Evolutionary conservation across 2,797 vertebrate species (phyloP).

Genomic region (Tragelaphus oryx): DNA sequence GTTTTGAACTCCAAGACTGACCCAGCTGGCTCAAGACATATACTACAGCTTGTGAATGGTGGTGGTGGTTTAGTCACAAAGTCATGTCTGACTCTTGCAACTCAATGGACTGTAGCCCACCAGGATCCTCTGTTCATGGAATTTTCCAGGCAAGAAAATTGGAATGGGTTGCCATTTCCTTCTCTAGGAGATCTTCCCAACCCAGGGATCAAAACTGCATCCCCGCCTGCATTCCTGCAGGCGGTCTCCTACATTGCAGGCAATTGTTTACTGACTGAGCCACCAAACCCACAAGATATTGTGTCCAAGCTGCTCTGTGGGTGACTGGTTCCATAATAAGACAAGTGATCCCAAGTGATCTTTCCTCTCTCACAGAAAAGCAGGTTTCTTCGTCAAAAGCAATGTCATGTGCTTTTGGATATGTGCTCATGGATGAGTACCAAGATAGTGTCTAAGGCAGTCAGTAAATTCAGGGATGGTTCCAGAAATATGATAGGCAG

Average conservation of each 20-base stretch:
- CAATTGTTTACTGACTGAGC: background rate
- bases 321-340: background rate
- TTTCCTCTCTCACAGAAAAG: background rate
- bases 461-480: background rate
- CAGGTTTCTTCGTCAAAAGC: background rate
- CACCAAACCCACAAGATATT: background rate
- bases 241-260: background rate
- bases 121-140: background rate
- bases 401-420: background rate
- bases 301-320: background rate
- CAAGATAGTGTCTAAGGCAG: background rate
- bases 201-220: background rate
- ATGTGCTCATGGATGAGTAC: background rate
- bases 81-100: background rate
- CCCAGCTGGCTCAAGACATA: background rate
- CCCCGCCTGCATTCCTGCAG: background rate
- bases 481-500: background rate
- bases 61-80: background rate
- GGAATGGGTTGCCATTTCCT: background rate
- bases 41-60: background rate
- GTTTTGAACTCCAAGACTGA: background rate
- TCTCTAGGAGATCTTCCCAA: background rate
- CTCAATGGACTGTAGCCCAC: fast-evolving
- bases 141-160: background rate
- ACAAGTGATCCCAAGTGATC: background rate